phyloP scores from a whole-genome alignment of 1,140 invertebrate species.

The Sitodiplosis mosellana region DNA sequence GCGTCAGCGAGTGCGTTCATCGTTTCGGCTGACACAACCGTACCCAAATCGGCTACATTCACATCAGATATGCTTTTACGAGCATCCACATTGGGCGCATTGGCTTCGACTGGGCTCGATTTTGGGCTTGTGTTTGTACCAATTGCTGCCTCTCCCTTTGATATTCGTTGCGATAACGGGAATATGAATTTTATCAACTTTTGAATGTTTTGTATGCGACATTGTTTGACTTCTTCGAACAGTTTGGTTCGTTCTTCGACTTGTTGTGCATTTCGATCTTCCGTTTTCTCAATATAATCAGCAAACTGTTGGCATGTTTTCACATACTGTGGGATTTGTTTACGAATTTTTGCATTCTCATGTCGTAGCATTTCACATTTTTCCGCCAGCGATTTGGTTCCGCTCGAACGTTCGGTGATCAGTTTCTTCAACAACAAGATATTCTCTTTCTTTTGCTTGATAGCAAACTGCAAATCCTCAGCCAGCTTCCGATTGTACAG shows the following conservation, averaged over 20 bases:
- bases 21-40: slow-evolving; percentile 33
- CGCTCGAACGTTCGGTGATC: slow-evolving; percentile 34
- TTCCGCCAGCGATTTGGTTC: slow-evolving; percentile 27
- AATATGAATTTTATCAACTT: slow-evolving; percentile 55
- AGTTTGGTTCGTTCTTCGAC: slow-evolving; percentile 29
- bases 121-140: not conserved
- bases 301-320: slow-evolving; percentile 38
- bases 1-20: slow-evolving; percentile 56
- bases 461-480: slow-evolving; percentile 39
- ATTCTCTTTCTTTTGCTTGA: slow-evolving; percentile 36
- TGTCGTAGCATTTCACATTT: slow-evolving; percentile 30
- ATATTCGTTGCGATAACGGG: slow-evolving; percentile 32
- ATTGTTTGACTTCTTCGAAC: slow-evolving; percentile 35
- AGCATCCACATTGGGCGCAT: not conserved
- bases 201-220: slow-evolving; percentile 35
- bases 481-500: slow-evolving; percentile 32
- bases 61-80: slow-evolving; percentile 6
- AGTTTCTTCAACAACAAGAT: slow-evolving; percentile 35
- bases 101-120: not conserved
- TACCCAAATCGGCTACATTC: slow-evolving; percentile 12
- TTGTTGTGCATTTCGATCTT: slow-evolving; percentile 29
- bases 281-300: slow-evolving; percentile 31
- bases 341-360: slow-evolving; percentile 31
- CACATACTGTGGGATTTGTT: slow-evolving; percentile 36
- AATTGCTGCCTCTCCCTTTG: slow-evolving; percentile 13